phyloP scores from a whole-genome alignment of 2,888 invertebrate genomes.

The Scaeva pyrastri region DNA sequence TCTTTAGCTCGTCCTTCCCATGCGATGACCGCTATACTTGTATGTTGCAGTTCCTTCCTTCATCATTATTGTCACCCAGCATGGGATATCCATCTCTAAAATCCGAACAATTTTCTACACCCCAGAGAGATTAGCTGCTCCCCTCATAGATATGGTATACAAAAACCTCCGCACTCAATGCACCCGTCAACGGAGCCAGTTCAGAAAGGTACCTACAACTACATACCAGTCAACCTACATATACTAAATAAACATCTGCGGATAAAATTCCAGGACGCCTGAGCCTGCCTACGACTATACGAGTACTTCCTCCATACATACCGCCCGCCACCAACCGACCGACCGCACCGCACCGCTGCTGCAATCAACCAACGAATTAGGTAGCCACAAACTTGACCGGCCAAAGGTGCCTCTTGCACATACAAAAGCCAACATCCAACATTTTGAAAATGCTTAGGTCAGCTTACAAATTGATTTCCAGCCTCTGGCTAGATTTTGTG shows the following conservation, averaged over 20 bases:
- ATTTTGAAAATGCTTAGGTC: constrained; percentile 74
- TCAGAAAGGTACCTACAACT: no score
- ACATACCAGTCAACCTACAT: neutral
- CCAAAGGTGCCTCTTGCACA: constrained; percentile 49
- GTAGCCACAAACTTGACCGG: constrained; percentile 64
- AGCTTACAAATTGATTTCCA: constrained; percentile 76
- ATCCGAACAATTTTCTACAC: constrained; percentile 66
- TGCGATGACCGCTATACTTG: constrained; percentile 44
- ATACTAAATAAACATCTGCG: constrained; percentile 72
- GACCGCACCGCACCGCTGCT: neutral
- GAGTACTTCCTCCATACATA: constrained; percentile 21
- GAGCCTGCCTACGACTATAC: constrained; percentile 20
- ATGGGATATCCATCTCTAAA: constrained; percentile 62
- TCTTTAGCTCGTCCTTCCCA: constrained; percentile 23
- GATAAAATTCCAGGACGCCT: constrained; percentile 53
- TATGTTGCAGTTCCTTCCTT: constrained; percentile 42
- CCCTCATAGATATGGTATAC: constrained; percentile 16
- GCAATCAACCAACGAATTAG: constrained; percentile 73
- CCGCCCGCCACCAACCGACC: no score
- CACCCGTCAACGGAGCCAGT: neutral
- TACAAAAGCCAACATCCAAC: constrained; percentile 64
- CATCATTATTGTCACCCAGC: constrained; percentile 51
- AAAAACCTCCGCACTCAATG: constrained; percentile 34
- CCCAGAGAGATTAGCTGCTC: constrained; percentile 62
- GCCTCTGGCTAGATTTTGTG: constrained; percentile 63